Evolutionary conservation across 2,113 vertebrate genomes (phyloP).

Genomic region (Onychostruthus taczanowskii): DNA sequence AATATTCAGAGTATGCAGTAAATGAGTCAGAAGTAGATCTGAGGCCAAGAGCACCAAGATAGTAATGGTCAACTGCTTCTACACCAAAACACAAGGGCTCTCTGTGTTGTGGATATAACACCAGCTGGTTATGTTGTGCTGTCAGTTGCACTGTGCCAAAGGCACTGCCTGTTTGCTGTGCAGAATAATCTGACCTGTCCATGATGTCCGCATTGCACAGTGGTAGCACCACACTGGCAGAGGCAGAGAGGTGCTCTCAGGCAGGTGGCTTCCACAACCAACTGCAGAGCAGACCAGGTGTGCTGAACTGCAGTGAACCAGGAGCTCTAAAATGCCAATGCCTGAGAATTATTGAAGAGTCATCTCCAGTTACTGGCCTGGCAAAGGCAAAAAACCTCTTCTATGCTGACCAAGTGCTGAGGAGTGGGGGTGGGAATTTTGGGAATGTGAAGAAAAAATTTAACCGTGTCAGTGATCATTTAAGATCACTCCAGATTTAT

Average conservation of each 20-base stretch:
- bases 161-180: neutral
- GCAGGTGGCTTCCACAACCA: neutral
- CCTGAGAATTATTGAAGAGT: neutral
- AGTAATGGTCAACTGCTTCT: neutral
- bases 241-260: neutral
- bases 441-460: neutral
- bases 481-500: neutral
- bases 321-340: neutral
- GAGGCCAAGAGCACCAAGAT: neutral
- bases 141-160: neutral
- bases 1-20: neutral
- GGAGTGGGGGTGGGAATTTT: neutral
- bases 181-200: neutral
- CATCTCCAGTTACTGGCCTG: neutral
- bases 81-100: neutral
- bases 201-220: neutral
- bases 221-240: neutral
- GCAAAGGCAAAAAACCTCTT: neutral
- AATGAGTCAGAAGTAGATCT: neutral
- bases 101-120: neutral
- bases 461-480: neutral
- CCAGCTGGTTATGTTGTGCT: accelerated
- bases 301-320: neutral
- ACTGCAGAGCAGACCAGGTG: neutral
- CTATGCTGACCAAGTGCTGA: neutral